These are phyloP conservation scores for Chrosomus eos DNA, from an alignment of 2,797 vertebrate genomes.

Conservation along the genomic window DNA sequence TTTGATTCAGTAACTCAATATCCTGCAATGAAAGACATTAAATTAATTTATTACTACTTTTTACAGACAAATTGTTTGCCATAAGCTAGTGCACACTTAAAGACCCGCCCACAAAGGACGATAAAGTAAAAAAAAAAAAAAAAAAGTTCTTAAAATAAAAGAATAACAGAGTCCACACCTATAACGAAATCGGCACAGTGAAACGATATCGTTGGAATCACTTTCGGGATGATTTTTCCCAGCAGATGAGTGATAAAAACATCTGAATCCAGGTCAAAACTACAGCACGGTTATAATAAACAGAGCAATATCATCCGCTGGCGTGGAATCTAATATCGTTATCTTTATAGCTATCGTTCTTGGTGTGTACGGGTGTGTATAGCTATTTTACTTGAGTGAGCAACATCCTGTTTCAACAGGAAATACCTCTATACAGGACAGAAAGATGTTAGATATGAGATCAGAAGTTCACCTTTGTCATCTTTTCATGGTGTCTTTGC, in stretches of 20 bases:
- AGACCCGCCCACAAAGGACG: background rate
- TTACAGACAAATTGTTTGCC: too few species aligned
- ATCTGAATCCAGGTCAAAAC: background rate
- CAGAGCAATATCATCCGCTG: background rate
- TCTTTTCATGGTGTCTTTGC: slow-evolving; percentile 72
- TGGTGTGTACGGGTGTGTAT: background rate
- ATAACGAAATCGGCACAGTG: background rate
- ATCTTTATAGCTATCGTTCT: background rate
- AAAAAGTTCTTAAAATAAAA: background rate
- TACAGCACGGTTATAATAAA: background rate
- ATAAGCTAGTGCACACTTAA: too few species aligned
- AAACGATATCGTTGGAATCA: background rate
- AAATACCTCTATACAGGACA: background rate
- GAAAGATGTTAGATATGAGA: background rate
- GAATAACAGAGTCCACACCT: background rate
- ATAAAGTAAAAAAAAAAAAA: background rate
- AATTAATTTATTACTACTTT: background rate
- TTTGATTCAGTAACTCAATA: slow-evolving; percentile 77
- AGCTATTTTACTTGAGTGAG: background rate
- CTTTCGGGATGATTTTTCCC: background rate
- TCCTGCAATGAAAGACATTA: slow-evolving; percentile 68
- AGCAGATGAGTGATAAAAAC: background rate
- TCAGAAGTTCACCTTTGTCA: slow-evolving; percentile 70
- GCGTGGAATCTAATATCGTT: too few species aligned
- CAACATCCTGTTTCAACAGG: background rate